Evolutionary conservation across 1,140 invertebrate species (phyloP).

Genomic region (Mesaphorura yosii): DNA sequence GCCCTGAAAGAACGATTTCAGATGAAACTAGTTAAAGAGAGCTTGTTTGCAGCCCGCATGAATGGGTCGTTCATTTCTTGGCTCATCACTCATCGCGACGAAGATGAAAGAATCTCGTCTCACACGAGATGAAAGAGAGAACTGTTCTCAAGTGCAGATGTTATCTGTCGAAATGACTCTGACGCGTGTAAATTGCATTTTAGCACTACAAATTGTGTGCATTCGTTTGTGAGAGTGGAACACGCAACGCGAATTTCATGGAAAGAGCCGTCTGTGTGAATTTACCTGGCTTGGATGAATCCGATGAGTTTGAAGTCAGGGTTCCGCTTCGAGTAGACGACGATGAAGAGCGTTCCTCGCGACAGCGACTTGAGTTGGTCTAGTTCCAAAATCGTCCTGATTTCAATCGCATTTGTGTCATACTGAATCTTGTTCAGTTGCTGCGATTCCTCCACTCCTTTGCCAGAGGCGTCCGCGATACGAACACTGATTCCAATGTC

Average conservation of each 20-base stretch:
- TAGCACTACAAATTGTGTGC: not conserved
- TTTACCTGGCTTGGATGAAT: conserved; percentile 27
- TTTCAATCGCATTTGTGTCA: conserved; percentile 30
- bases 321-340: conserved; percentile 59
- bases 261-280: not conserved
- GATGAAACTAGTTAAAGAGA: too few species aligned
- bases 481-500: conserved; percentile 56
- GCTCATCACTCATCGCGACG: too few species aligned
- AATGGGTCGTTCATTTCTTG: too few species aligned
- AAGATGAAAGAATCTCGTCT: too few species aligned
- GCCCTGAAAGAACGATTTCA: too few species aligned
- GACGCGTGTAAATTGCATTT: too few species aligned
- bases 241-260: not conserved
- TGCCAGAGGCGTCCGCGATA: conserved; percentile 43
- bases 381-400: conserved; percentile 27
- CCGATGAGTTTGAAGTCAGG: conserved; percentile 30
- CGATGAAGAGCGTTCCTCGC: conserved; percentile 31
- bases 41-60: too few species aligned
- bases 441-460: conserved; percentile 56
- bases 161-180: too few species aligned
- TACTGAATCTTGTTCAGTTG: conserved; percentile 34
- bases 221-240: not conserved
- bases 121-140: too few species aligned
- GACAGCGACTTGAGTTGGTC: conserved; percentile 23
- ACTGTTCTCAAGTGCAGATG: too few species aligned